Conservation (phyloP, 2,888 invertebrate species). For the Acleris literana region DNA sequence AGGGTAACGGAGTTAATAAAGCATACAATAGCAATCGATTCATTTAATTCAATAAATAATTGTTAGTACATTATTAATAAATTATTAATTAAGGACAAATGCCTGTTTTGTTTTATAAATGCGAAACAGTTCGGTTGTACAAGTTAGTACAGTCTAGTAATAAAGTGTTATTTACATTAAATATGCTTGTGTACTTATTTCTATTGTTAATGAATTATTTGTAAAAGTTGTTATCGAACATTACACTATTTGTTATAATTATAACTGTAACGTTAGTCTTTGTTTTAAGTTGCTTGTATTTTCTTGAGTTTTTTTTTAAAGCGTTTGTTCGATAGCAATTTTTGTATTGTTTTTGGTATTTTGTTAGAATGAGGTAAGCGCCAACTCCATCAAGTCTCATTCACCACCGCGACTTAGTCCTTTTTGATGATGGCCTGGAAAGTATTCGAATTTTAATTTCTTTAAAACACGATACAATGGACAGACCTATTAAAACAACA, state of each 20-base stretch:
- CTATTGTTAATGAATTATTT: not conserved
- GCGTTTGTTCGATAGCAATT: conserved; percentile 17
- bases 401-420: conserved; percentile 66
- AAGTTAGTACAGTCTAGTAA: conserved; percentile 63
- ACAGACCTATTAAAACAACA: no score
- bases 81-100: conserved; percentile 58
- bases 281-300: no score
- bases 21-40: conserved; percentile 57
- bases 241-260: no score
- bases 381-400: conserved; percentile 57
- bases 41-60: conserved; percentile 74
- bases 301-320: no score
- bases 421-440: conserved; percentile 77
- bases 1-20: conserved; percentile 39
- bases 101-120: conserved; percentile 67
- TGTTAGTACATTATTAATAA: conserved; percentile 71
- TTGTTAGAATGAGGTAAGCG: conserved; percentile 52
- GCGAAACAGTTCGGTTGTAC: conserved; percentile 73
- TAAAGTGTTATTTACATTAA: conserved; percentile 70
- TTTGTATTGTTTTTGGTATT: conserved; percentile 45
- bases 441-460: conserved; percentile 64
- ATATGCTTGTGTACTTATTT: conserved; percentile 43
- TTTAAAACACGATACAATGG: conserved; percentile 35
- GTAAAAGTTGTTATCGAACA: no score
- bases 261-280: no score